Base-by-base conservation (phyloP, 2,113 vertebrate genomes). In the Falco punctatus region DNA sequence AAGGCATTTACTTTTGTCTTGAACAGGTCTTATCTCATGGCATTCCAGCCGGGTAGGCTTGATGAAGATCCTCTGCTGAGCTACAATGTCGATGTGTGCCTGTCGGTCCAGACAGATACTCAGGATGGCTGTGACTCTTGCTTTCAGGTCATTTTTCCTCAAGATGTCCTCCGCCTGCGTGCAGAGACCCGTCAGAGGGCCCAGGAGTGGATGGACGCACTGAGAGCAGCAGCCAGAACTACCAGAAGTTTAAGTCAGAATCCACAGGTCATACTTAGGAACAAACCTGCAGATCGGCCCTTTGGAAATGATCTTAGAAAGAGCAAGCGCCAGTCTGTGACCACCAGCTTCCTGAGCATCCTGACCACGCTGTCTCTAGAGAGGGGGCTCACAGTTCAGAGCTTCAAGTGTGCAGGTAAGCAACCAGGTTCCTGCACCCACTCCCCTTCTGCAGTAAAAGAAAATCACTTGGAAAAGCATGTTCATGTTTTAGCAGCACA, bases 361-460 rank as follows among this genome's bases (percentile, higher is more conserved):
- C 98, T 99, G 94, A 99, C 99, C 40, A 99, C 99, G 0, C 97
- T 99, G 94, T 99, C 99, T 81, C 97, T 99, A 92, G 99, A 99
- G 97, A 99, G 99, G 96, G 99, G 99, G 19, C 99, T 99, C 74
- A 99, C 99, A 1, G 98, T 99, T 80, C 99, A 99, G 98, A 99
- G 99, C 98, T 99, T 99, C 98, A 99, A 98, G 95, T 99, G 99
- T 98, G 99, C 99, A 99, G 99, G 99, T 99, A 98, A 97, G 96
- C 78, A 77, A 35, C 30, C 22, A 64, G 40, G 15, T 48, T 82
- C 40, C 35, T 71, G 38, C 26, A n/a, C 32, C 48, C 33, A 3
- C 33, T 58, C 17, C 18, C 24, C 44, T 73, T 77, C 86, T 69
- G 19, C 55, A 49, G 81, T 30, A 51, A 48, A 42, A 77, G 11